These are phyloP conservation scores for Heliconius sara DNA, from an alignment of 2,888 invertebrate species.

Conservation along the genomic window DNA sequence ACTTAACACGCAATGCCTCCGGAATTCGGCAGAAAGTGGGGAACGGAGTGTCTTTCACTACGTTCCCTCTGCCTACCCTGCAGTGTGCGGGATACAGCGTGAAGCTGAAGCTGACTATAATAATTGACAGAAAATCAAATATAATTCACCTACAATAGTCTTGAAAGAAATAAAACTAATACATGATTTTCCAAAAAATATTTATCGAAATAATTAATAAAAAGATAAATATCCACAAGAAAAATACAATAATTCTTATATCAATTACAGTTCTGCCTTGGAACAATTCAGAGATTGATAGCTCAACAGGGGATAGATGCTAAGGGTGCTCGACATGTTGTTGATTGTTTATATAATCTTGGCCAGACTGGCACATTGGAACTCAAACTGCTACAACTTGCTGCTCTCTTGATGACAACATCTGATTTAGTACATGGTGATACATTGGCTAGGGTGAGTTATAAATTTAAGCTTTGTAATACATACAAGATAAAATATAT, in stretches of 20 bases:
- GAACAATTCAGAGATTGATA: slow-evolving; percentile 96
- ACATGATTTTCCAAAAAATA: no score
- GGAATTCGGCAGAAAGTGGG: no score
- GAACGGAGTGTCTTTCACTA: no score
- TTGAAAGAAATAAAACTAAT: no score
- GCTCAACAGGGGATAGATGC: slow-evolving; percentile 94
- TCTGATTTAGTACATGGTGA: slow-evolving; percentile 97
- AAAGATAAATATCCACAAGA: not conserved
- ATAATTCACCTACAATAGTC: no score
- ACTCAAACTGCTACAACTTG: slow-evolving; percentile 97
- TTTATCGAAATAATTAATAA: no score
- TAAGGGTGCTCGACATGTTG: slow-evolving; percentile 96
- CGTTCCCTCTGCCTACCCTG: no score
- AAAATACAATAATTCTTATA: not conserved
- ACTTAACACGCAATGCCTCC: no score
- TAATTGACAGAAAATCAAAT: not conserved
- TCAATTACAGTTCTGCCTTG: slow-evolving; percentile 90
- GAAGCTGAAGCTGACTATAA: no score
- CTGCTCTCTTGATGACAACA: slow-evolving; percentile 96
- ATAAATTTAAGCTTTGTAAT: not conserved
- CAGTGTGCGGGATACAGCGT: no score
- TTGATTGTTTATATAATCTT: slow-evolving; percentile 95
- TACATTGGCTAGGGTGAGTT: slow-evolving; percentile 93
- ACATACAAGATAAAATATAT: no score
- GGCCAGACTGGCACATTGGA: slow-evolving; percentile 98